Evolutionary conservation across 2,888 invertebrate genomes (phyloP), one percentile per base, ranked within the genome.

Genomic region (Euspilapteryx auroguttella): DNA sequence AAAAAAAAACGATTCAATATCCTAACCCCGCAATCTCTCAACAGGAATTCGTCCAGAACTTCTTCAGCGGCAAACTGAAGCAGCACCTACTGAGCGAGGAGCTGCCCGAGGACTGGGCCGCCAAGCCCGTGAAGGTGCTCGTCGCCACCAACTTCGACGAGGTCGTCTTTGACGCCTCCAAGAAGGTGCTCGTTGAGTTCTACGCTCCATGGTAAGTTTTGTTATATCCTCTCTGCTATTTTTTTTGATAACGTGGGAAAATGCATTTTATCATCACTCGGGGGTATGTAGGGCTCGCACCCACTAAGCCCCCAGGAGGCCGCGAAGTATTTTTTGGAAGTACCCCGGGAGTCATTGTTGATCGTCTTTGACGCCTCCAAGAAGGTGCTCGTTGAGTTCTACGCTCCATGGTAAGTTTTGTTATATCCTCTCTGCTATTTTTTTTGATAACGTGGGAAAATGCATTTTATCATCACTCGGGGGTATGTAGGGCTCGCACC

Each of bases 301-400:
- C n/a, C n/a, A n/a, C n/a, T n/a, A n/a, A n/a, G n/a, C n/a, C n/a
- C n/a, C n/a, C n/a, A n/a, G n/a, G n/a, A n/a, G n/a, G n/a, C n/a
- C n/a, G n/a, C n/a, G n/a, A n/a, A n/a, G n/a, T n/a, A n/a, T n/a
- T n/a, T n/a, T n/a, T n/a, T n/a, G n/a, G n/a, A n/a, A n/a, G n/a
- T n/a, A n/a, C n/a, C n/a, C n/a, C n/a, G n/a, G n/a, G n/a, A n/a
- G n/a, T n/a, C n/a, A n/a, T n/a, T n/a, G n/a, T n/a, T n/a, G n/a
- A n/a, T 99, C 41, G 99, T 86, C 27, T 82, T 89, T 39, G 89
- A 98, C 64, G 80, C 81, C 45, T 79, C 68, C 41, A 98, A 97
- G 79, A 86, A 87, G 50, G 99, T 98, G 27, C 82, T 99, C 33
- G 97, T 99, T 38, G 98, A 99, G 79, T 99, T 99, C 80, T 99